Evolutionary conservation across 1,140 invertebrate genomes (phyloP), one percentile per base, ranked within the genome.

Genomic region (Pristionchus pacificus): DNA sequence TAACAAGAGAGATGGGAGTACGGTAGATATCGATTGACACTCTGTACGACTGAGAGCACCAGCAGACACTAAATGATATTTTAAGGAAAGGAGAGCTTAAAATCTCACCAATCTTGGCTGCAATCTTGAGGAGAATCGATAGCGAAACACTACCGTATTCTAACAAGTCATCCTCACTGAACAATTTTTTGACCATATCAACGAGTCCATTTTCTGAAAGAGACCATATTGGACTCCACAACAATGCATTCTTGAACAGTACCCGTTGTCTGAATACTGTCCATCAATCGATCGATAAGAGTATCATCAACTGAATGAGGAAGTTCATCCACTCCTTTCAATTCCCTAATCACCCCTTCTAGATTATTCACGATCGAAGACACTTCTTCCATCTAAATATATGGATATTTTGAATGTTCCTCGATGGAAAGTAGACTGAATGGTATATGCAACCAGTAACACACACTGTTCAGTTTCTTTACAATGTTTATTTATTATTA

Each of bases 261-360:
- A 72, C 70, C 70, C 32, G 58, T 29, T 29, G 64, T 58, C 14
- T 73, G 49, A 38, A 69, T 31, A 28, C 29, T 31, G 19, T 73
- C 71, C 15, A 73, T 27, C 19, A 73, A 29, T 61, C 68, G 68
- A 58, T 73, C 71, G 15, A 73, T 60, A 2, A 73, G 60, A n/a
- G 71, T 73, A 27, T 73, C 71, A n/a, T 73, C 71, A 28, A 73
- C 61, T 10, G 55, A 49, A 29, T 73, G 71, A 6, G 71, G 71
- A n/a, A 73, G n/a, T 58, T 66, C 66, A 60, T 73, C 71, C 19
- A 72, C 65, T 57, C 29, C 60, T 13, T 25, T 13, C 24, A 60
- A 24, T 60, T 60, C 30, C 6, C 29, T 27, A 14, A 19, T 10
- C 25, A 65, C 30, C 29, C 27, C 38, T 6, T 13, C 38, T 13